These are phyloP conservation scores for Elaeidobius kamerunicus DNA, from an alignment of 2,888 invertebrate species.

Conservation along the genomic window DNA sequence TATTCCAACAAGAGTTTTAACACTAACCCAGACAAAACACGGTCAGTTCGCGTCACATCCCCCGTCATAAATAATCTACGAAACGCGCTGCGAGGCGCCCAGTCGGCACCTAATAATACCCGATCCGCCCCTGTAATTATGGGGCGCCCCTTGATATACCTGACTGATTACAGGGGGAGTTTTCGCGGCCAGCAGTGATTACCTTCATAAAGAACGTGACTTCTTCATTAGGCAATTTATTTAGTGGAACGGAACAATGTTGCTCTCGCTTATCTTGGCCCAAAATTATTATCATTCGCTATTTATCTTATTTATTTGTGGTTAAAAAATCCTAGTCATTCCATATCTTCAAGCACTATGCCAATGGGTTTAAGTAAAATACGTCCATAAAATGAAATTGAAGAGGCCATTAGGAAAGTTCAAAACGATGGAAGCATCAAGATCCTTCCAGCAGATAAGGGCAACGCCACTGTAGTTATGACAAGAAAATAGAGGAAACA, in stretches of 20 bases:
- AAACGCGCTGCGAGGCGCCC: conserved; percentile 17
- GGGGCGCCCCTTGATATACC: conserved; percentile 41
- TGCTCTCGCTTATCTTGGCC: too few relatives aligned
- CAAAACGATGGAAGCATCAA: too few relatives aligned
- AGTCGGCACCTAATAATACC: conserved; percentile 33
- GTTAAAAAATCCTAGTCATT: neutral
- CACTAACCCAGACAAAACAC: conserved; percentile 9
- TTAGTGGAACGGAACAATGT: neutral
- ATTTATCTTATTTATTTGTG: neutral
- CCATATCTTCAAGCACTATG: too few relatives aligned
- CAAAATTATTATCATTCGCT: too few relatives aligned
- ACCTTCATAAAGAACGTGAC: conserved; percentile 3
- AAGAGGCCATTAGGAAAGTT: too few relatives aligned
- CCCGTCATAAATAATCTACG: conserved; percentile 12
- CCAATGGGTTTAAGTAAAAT: too few relatives aligned
- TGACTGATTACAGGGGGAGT: conserved; percentile 35
- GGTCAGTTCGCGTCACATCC: conserved; percentile 11
- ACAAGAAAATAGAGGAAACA: too few relatives aligned
- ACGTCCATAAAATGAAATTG: too few relatives aligned
- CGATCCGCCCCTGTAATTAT: conserved; percentile 44
- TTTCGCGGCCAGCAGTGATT: conserved; percentile 16
- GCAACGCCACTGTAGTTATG: too few relatives aligned
- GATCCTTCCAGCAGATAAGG: too few relatives aligned
- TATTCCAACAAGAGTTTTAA: conserved; percentile 4
- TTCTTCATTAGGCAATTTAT: conserved; percentile 1